phyloP scores from a whole-genome alignment of 1,140 invertebrate genomes.

The Penaeus vannamei region DNA sequence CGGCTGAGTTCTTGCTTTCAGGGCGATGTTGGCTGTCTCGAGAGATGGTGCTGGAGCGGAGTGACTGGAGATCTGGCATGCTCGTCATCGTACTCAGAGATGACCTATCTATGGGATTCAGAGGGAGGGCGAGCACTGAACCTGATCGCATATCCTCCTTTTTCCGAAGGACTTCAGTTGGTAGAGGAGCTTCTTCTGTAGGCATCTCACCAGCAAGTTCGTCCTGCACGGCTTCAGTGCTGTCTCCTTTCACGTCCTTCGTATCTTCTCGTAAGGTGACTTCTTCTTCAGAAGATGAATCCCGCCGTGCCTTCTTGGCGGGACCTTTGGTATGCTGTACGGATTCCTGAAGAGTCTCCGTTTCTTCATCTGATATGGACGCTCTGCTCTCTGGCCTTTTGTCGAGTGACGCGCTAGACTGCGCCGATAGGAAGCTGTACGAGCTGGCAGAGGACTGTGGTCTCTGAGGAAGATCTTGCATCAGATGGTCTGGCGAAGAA shows the following conservation, averaged over 20 bases:
- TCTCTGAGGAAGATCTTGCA: background rate
- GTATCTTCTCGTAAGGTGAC: constrained; percentile 55
- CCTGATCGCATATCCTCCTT: background rate
- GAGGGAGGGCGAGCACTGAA: background rate
- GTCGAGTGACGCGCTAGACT: constrained; percentile 37
- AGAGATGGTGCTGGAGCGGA: constrained; percentile 19
- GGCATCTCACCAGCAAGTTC: no score
- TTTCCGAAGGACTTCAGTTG: background rate
- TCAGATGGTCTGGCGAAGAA: background rate
- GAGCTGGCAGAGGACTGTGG: constrained; percentile 52
- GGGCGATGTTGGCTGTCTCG: background rate
- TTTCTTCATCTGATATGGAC: constrained; percentile 50
- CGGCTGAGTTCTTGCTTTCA: constrained; percentile 13
- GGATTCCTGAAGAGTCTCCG: constrained; percentile 48
- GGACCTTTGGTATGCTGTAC: constrained; percentile 19
- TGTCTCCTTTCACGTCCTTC: background rate
- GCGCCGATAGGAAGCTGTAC: constrained; percentile 53
- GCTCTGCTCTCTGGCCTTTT: constrained; percentile 34
- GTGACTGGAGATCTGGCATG: constrained; percentile 44
- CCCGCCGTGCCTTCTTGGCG: constrained; percentile 17
- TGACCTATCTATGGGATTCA: background rate
- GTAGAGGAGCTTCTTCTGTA: background rate
- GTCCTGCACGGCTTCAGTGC: background rate
- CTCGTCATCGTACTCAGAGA: constrained; percentile 46
- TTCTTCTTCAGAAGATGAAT: constrained; percentile 56